Base-by-base conservation (phyloP, 2,888 invertebrate species). In the Auanema sp. region DNA sequence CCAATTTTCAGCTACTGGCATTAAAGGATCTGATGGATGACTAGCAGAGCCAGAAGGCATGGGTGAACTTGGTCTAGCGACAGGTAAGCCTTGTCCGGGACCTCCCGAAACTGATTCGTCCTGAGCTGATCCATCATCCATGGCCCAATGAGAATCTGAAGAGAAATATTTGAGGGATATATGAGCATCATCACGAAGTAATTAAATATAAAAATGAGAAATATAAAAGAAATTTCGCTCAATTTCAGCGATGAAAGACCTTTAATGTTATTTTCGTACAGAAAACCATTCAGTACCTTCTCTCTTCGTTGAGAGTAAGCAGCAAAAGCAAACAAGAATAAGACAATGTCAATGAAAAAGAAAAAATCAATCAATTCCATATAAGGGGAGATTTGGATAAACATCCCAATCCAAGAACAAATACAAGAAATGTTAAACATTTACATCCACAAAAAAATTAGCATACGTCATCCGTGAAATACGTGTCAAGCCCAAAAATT, bases 1-100 rank as follows among this genome's bases (percentile, higher is more conserved):
- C 97, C 97, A 98, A 89, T 96, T 97, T 87, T 98, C 97, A 71
- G 97, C 97, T 81, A 96, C 94, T 84, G 97, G 96, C 85, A 77
- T 67, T 42, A 71, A 60, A 12, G 73, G 69, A 58, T 77, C 75
- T n/a, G 63, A 56, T 41, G 60, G 55, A 52, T 64, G 49, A 1
- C 60, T 56, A 5, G 65, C 61, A 18, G 72, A 60, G 10, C 60
- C 60, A 1, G 67, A 66, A n/a, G 71, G 61, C 43, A 65, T 53
- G 14, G 72, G 72, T 6, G 72, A 72, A 12, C 64, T 21, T 0
- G 70, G 57, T 18, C 72, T 61, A 8, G 59, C 56, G 16, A 52
- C n/a, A 52, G 24, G n/a, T 23, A 44, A 49, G 18, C 49, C 49
- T 24, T 63, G 63, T 14, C 63, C 63, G 5, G 58, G 52, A 23